Conservation (phyloP, 2,797 vertebrate species). For the Lacerta agilis region DNA sequence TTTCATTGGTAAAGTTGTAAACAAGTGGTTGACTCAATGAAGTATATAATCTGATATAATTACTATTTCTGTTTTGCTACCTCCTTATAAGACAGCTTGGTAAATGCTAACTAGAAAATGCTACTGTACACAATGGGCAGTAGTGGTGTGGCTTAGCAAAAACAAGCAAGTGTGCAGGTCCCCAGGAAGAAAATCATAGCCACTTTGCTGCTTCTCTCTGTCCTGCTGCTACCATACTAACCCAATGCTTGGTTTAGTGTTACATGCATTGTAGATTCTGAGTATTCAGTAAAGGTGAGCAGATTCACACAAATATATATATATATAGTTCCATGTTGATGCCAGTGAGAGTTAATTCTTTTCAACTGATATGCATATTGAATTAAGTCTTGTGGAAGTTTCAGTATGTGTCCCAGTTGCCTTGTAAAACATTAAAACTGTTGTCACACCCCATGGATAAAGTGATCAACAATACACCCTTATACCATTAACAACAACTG, state of each 20-base stretch:
- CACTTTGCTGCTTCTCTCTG: no score
- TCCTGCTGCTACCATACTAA: no score
- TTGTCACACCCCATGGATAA: background rate
- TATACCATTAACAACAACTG: background rate
- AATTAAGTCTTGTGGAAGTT: background rate
- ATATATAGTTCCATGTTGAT: background rate
- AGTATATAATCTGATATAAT: background rate
- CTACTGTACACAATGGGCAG: background rate
- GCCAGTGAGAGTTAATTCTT: background rate
- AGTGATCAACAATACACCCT: background rate
- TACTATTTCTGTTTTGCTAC: background rate
- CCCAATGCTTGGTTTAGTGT: background rate
- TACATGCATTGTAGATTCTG: background rate
- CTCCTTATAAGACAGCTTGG: background rate
- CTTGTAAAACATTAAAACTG: background rate
- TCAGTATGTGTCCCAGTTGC: background rate
- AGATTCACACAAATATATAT: background rate
- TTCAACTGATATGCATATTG: background rate
- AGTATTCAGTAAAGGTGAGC: background rate
- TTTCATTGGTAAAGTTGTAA: background rate
- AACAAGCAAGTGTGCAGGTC: no score
- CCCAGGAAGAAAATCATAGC: no score
- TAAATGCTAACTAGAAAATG: background rate
- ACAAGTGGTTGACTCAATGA: background rate
- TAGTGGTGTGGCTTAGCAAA: no score